Evolutionary conservation across 1,140 invertebrate species (phyloP).

Genomic region (Bombus sylvicola): DNA sequence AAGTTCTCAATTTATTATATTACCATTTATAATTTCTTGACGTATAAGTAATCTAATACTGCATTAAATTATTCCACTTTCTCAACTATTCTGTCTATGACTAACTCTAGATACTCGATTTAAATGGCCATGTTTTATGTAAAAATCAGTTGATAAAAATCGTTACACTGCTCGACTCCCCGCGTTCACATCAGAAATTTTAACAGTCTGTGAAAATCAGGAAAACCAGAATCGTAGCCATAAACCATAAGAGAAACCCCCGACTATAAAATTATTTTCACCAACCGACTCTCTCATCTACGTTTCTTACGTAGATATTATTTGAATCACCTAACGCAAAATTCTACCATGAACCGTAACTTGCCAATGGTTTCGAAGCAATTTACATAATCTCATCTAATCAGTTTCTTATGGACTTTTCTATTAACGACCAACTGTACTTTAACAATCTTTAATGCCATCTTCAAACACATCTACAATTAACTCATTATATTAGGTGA

Average conservation of each 20-base stretch:
- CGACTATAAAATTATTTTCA: background rate
- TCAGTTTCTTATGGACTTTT: background rate
- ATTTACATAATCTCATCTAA: background rate
- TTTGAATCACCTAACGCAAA: background rate
- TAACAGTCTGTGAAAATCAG: background rate
- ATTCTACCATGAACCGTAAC: background rate
- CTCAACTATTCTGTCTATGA: background rate
- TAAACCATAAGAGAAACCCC: background rate
- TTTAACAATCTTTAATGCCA: background rate
- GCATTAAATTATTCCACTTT: constrained; percentile 7
- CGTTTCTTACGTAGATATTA: background rate
- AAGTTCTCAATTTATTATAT: no score
- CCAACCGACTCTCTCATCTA: background rate
- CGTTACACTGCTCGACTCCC: background rate
- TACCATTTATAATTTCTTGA: no score
- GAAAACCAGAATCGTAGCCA: background rate
- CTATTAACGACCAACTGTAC: background rate
- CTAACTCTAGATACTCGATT: background rate
- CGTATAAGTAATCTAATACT: background rate
- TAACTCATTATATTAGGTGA: background rate
- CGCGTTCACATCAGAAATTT: background rate
- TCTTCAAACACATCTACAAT: background rate
- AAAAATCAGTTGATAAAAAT: background rate
- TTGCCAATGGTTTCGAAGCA: background rate
- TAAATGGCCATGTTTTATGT: background rate